Conservation (phyloP, 92 coral and sea anemone species). For the Palythoa grandis region DNA sequence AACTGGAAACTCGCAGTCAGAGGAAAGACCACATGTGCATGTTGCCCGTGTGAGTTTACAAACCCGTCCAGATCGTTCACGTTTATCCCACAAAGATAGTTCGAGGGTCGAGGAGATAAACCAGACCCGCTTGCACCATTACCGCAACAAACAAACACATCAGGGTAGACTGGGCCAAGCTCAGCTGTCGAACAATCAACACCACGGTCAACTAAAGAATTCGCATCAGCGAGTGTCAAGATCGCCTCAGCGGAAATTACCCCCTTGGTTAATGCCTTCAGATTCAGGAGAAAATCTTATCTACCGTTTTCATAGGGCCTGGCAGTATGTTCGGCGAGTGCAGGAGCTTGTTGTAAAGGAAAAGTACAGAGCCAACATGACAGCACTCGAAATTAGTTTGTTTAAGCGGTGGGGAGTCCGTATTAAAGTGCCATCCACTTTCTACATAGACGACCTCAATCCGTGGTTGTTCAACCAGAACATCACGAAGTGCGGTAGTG, state of each 20-base stretch:
- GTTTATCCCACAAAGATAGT: neutral
- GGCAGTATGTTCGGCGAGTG: constrained; percentile 72
- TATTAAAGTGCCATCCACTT: constrained; percentile 58
- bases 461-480: constrained; percentile 85
- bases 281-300: constrained; percentile 31
- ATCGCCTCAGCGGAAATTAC: neutral
- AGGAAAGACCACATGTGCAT: neutral
- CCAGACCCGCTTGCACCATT: neutral
- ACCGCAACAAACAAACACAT: neutral
- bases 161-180: neutral
- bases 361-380: constrained; percentile 46
- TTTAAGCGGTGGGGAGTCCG: constrained; percentile 63
- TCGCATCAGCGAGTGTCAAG: neutral
- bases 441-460: constrained; percentile 55
- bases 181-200: neutral
- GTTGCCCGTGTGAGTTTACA: neutral
- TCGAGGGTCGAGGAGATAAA: neutral
- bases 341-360: constrained; percentile 53
- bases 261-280: constrained; percentile 36
- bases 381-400: constrained; percentile 52
- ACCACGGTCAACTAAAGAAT: neutral
- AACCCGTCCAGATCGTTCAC: neutral
- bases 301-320: constrained; percentile 62
- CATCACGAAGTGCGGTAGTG: constrained; percentile 75
- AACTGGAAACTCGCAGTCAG: neutral